Conservation (phyloP, 2,888 invertebrate genomes). For the Malthinus seriepunctatus region DNA sequence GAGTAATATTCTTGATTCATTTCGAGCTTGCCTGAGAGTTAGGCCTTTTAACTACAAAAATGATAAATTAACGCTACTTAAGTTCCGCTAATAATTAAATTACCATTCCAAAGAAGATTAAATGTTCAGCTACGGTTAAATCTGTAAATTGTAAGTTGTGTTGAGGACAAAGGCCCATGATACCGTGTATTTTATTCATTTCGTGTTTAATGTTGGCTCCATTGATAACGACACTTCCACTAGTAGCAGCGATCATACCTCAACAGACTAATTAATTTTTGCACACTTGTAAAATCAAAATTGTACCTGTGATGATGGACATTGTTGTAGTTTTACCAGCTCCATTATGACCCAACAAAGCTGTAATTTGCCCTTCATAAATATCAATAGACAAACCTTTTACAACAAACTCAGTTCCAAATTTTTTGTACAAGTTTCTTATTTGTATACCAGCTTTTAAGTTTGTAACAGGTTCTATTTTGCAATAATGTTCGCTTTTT, state of each 20-base stretch:
- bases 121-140: slow-evolving; percentile 82
- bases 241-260: slow-evolving; percentile 74
- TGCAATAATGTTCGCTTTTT: slow-evolving; percentile 40
- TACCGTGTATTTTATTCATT: slow-evolving; percentile 67
- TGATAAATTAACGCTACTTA: slow-evolving; percentile 1
- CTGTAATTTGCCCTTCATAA: slow-evolving; percentile 83
- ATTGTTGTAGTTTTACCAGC: slow-evolving; percentile 65
- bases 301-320: slow-evolving; percentile 68
- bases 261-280: slow-evolving; percentile 34
- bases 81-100: background rate
- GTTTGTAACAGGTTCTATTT: slow-evolving; percentile 47
- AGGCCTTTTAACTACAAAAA: slow-evolving; percentile 65
- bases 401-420: slow-evolving; percentile 62
- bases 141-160: slow-evolving; percentile 84
- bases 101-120: slow-evolving; percentile 83
- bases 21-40: slow-evolving; percentile 48
- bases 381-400: slow-evolving; percentile 73
- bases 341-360: slow-evolving; percentile 73
- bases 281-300: background rate
- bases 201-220: slow-evolving; percentile 71
- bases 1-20: slow-evolving; percentile 62
- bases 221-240: slow-evolving; percentile 72
- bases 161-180: slow-evolving; percentile 89
- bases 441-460: slow-evolving; percentile 57
- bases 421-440: slow-evolving; percentile 56